Conservation (phyloP, 2,888 invertebrate genomes). For the Mellilla xanthometata region DNA sequence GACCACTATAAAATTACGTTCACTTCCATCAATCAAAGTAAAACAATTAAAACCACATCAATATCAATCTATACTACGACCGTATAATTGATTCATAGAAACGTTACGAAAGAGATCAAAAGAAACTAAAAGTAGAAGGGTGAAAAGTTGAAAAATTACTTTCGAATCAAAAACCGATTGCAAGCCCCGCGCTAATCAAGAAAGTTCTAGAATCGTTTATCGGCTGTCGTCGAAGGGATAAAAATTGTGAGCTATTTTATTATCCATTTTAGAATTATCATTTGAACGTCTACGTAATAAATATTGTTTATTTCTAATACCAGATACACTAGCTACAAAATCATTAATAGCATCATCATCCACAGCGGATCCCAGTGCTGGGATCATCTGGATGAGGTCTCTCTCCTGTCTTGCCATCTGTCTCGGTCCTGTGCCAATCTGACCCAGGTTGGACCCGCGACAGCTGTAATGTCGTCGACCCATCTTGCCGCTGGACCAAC, state of each 20-base stretch:
- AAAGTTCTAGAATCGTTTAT: slow-evolving; percentile 63
- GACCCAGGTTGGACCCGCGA: no score
- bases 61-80: slow-evolving; percentile 26
- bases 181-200: slow-evolving; percentile 39
- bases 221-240: slow-evolving; percentile 78
- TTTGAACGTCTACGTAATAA: no score
- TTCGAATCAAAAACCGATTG: slow-evolving; percentile 57
- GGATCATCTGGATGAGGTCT: no score
- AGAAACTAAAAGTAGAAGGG: slow-evolving; percentile 26
- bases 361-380: no score
- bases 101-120: slow-evolving; percentile 29
- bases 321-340: no score
- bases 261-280: slow-evolving; percentile 70
- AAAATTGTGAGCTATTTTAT: no score
- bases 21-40: slow-evolving; percentile 16
- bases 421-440: no score
- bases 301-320: no score
- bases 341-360: no score
- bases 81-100: slow-evolving; percentile 30
- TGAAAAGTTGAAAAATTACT: slow-evolving; percentile 44
- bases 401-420: no score
- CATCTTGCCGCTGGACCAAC: no score
- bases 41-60: slow-evolving; percentile 22
- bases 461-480: no score
- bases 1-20: slow-evolving; percentile 2